Base-by-base conservation (phyloP, 2,113 vertebrate genomes). In the Odocoileus virginianus region DNA sequence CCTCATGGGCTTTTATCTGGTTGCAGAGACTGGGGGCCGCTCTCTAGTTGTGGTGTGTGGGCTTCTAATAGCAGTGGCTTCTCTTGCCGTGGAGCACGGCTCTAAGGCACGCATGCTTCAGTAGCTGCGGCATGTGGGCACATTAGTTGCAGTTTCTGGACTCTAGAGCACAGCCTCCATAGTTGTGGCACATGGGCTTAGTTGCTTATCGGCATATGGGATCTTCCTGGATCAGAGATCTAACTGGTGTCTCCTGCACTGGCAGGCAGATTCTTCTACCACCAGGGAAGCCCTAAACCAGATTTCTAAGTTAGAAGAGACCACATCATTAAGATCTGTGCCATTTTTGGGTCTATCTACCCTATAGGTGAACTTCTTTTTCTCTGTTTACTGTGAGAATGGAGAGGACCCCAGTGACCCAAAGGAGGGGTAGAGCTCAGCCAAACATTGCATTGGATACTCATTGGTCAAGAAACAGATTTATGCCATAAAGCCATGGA, bases 21-120 rank as follows among this genome's bases (percentile, higher is more conserved):
- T 11, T 71, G n/a, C n/a, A 36, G n/a, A 21, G 64, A 36, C 64
- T 0, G 19, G 64, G 14, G 19, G 9, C 67, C 17, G 6, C 67
- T 43, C 36, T 74, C 71, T 74, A 7, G 21, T 7, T 74, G 23
- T 14, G 71, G 11, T 74, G 71, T 74, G 71, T 14, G 23, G 36
- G 11, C 21, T 76, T 76, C 23, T 43, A 6, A 43, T 6, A 13
- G 21, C 21, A 43, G 71, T 43, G 71, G 71, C 12, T 25, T 43
- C 36, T 76, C 71, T 43, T 76, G 23, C 36, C 2, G 0, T 43
- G 12, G 6, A 25, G 30, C 12, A 14, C 0, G 1, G 71, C 36
- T 76, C 36, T 27, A 13, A 76, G 71, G 71, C 36, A 74, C 6
- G 11, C 21, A 74, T 2, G 36, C 67, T 74, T 74, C 71, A 74